Base-by-base conservation (phyloP, 2,888 invertebrate genomes). In the Apodemia mormo region DNA sequence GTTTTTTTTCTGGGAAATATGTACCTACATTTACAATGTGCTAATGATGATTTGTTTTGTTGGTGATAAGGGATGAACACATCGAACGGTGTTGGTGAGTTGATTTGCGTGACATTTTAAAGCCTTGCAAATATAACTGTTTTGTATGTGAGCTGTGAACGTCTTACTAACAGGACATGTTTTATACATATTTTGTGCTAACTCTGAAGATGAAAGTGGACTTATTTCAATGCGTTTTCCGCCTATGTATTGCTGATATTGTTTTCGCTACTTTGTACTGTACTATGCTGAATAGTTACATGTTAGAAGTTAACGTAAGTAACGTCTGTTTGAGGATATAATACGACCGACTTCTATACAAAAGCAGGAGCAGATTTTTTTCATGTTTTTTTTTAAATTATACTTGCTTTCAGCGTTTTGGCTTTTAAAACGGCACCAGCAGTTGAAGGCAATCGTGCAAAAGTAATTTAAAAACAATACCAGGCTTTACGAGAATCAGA, bases 11-110 rank as follows among this genome's bases (percentile, higher is more conserved):
- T 52, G 52, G 14, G 52, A 52, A 52, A 52, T n/a, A n/a, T 4
- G 52, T 52, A 52, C 22, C 22, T 22, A 22, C 6, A 52, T 52
- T 52, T 52, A 52, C n/a, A n/a, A 52, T 65, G 54, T 65, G 52
- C 65, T 67, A 58, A 68, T 65, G 9, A 49, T 49, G 80, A 83
- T 85, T 87, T 86, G 80, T 90, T 82, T 88, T 88, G 86, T 88
- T 86, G 89, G 85, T 89, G 86, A 86, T 80, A 87, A 91, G 91
- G 88, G 84, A 85, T 89, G 86, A 78, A 81, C 76, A 80, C 86
- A 80, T 81, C 85, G 81, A 83, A 84, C 80, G 85, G 81, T 83
- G 86, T 83, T 78, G 91, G 92, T 92, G 89, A 92, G 91, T 91
- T 85, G 85, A 85, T 85, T 84, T 87, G 80, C 78, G 81, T 83